A percentile compares a stretch with the other conserved stretches of the same genome.
Evolutionary conservation across 92 coral and sea anemone species (phyloP).

Genomic region (Virgularia gustaviana): DNA sequence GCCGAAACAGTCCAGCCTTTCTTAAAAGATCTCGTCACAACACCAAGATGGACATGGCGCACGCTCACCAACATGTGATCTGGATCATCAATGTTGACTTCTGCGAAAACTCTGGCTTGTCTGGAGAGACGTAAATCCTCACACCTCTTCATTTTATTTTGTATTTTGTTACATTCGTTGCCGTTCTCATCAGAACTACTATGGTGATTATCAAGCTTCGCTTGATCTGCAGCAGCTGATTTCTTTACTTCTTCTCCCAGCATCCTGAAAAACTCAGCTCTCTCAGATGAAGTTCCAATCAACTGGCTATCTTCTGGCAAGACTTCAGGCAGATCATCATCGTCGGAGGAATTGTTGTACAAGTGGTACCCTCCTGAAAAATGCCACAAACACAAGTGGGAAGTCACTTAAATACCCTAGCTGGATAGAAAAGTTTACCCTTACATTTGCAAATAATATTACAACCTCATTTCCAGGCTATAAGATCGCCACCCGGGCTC

Average conservation of each 20-base stretch:
- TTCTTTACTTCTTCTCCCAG: conserved; percentile 40
- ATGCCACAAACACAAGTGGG: no score
- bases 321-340: neutral
- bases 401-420: no score
- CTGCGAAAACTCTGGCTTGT: conserved; percentile 36
- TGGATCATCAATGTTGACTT: conserved; percentile 22
- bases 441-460: no score
- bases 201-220: conserved; percentile 12
- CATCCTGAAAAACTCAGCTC: conserved; percentile 30
- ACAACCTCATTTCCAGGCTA: no score
- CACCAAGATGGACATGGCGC: conserved; percentile 49
- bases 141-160: conserved; percentile 27
- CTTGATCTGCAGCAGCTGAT: conserved; percentile 53
- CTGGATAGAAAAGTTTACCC: no score
- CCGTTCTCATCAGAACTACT: neutral
- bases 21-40: conserved; percentile 38
- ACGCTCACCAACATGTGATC: conserved; percentile 29
- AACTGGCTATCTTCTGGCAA: neutral
- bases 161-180: conserved; percentile 13
- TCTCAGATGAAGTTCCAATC: conserved; percentile 43
- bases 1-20: conserved; percentile 31
- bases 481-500: no score
- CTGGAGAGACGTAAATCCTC: conserved; percentile 38
- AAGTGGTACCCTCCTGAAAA: no score
- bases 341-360: neutral